phyloP scores from a whole-genome alignment of 2,113 vertebrate species.

The Hemicordylus capensis region DNA sequence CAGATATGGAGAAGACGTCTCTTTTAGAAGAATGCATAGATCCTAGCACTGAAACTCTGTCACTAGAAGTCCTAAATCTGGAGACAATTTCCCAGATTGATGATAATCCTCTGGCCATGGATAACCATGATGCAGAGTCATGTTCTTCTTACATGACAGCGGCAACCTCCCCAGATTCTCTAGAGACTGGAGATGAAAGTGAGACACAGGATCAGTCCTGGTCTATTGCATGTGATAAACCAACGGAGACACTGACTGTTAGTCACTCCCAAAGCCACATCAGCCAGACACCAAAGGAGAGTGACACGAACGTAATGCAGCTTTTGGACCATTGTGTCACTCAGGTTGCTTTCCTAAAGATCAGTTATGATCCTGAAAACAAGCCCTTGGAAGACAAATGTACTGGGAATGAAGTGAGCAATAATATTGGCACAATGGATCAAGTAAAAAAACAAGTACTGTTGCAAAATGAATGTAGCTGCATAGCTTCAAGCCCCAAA shows the following conservation, averaged over 20 bases:
- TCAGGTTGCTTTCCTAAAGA: slow-evolving; percentile 76
- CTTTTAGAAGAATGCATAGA: slow-evolving; percentile 15
- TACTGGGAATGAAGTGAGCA: slow-evolving; percentile 44
- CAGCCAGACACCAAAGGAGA: slow-evolving; percentile 57
- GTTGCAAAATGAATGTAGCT: slow-evolving; percentile 53
- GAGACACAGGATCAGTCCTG: slow-evolving; percentile 26
- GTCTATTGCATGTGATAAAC: slow-evolving; percentile 53
- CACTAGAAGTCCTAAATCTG: slow-evolving; percentile 31
- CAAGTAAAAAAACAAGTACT: slow-evolving; percentile 50
- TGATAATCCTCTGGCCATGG: slow-evolving; percentile 54
- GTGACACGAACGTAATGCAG: slow-evolving; percentile 64
- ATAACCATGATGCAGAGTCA: slow-evolving; percentile 69
- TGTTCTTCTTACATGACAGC: slow-evolving; percentile 75
- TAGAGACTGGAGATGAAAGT: slow-evolving; percentile 48
- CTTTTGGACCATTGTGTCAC: slow-evolving; percentile 72
- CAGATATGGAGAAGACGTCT: neutral
- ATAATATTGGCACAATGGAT: slow-evolving; percentile 29
- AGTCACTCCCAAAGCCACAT: slow-evolving; percentile 52
- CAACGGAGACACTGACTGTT: slow-evolving; percentile 27
- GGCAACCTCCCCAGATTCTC: slow-evolving; percentile 64
- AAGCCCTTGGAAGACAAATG: slow-evolving; percentile 33
- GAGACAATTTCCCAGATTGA: slow-evolving; percentile 26
- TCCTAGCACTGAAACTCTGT: neutral
- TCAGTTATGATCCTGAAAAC: slow-evolving; percentile 55
- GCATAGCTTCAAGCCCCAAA: neutral